phyloP scores from a whole-genome alignment of 2,113 vertebrate genomes.

The Thryonomys swinderianus region DNA sequence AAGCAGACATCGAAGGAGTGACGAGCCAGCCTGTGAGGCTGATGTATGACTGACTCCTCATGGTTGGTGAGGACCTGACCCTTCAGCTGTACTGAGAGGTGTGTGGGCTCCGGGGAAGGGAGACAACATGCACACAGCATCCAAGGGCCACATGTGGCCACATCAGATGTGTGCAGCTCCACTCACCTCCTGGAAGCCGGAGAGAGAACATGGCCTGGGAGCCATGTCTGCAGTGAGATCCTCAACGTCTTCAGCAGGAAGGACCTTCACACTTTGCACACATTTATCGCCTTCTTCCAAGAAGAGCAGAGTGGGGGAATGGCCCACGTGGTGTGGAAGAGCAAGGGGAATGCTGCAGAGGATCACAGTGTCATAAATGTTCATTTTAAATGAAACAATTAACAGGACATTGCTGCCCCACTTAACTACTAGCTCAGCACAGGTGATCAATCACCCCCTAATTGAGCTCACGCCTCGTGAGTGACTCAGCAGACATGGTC shows the following conservation, averaged over 20 bases:
- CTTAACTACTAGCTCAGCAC: background rate
- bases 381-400: background rate
- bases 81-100: accelerated
- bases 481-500: background rate
- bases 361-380: background rate
- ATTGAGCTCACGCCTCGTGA: background rate
- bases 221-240: accelerated
- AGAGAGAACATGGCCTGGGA: accelerated
- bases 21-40: accelerated
- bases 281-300: background rate
- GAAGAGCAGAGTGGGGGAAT: background rate
- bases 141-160: accelerated
- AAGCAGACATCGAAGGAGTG: accelerated
- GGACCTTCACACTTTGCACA: background rate
- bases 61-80: accelerated
- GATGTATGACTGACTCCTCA: accelerated
- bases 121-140: accelerated
- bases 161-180: accelerated
- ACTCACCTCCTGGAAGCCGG: background rate
- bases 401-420: accelerated
- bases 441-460: background rate
- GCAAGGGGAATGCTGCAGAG: background rate
- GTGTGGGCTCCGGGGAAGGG: accelerated
- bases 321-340: accelerated
- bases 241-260: accelerated